Base-by-base conservation (phyloP, 1,140 invertebrate species). In the Drosophila saltans region DNA sequence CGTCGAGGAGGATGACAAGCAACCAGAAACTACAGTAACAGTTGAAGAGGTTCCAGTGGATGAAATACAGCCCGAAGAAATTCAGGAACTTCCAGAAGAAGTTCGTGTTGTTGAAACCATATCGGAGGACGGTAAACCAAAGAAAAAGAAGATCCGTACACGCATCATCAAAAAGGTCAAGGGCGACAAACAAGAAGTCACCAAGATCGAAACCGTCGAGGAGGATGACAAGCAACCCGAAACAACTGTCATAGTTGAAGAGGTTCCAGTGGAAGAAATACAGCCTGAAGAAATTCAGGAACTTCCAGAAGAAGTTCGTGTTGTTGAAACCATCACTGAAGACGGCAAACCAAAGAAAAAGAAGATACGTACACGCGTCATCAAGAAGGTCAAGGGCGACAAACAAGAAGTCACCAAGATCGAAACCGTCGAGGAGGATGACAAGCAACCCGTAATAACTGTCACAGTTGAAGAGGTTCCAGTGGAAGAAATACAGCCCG, bases 1-100 rank as follows among this genome's bases (percentile, higher is more conserved):
- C 11, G 58, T 90, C 3, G 72, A 81, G 62, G 78, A 82, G 63
- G 82, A 86, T 28, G 82, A 76, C 48, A 79, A 92, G 75, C 71
- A 78, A 40, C 85, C 86, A 7, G 78, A 88, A 36, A 90, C 77
- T 2, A 91, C 81, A n/a, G 80, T 92, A 0, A 83, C 70, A 40
- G 76, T 86, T 21, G 69, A 91, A 66, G 77, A 84, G 39, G 63
- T 56, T 56, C 75, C 83, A 45, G 4, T 66, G 11, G 69, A 66
- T 9, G 57, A 66, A 60, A 58, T 83, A 69, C 75, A 89, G 10
- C 30, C 57, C 7, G 62, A 81, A 56, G 33, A 39, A 16, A 40
- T 59, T 21, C n/a, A 21, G 6, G 52, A 56, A 56, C 24, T 56
- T 56, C 48, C 48, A 26, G 52, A 56, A 1, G 24, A 56, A 24